Evolutionary conservation across 2,797 vertebrate genomes (phyloP).

Genomic region (Enteromius thamalakanensis): DNA sequence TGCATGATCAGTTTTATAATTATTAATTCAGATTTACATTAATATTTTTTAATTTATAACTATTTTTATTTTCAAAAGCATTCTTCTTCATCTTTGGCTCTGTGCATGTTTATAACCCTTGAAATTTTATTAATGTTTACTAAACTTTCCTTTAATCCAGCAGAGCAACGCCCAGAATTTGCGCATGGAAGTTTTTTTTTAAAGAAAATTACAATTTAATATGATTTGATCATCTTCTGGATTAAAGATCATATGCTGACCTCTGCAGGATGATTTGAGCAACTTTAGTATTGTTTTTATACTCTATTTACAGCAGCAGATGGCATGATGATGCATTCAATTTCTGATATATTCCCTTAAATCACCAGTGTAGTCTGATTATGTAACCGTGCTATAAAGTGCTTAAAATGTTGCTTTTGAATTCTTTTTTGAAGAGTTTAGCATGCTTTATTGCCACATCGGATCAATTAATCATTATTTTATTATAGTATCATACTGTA

Average conservation of each 20-base stretch:
- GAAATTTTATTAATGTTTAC: background rate
- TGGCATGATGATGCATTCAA: constrained; percentile 1
- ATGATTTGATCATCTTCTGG: constrained; percentile 13
- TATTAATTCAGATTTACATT: background rate
- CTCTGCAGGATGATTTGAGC: constrained; percentile 64
- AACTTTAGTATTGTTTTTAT: constrained; percentile 48
- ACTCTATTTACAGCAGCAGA: constrained; percentile 28
- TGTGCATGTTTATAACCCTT: background rate
- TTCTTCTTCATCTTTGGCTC: background rate
- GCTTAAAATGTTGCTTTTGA: background rate
- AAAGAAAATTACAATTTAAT: constrained; percentile 10
- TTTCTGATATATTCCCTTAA: background rate
- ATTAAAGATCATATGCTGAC: constrained; percentile 68
- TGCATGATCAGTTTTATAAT: background rate
- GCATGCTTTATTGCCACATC: background rate
- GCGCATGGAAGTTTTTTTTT: background rate
- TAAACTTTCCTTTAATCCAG: background rate
- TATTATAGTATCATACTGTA: background rate
- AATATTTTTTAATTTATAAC: background rate
- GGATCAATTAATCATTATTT: background rate
- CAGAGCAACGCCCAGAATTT: background rate
- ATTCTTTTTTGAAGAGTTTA: background rate
- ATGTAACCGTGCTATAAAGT: background rate
- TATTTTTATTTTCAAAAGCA: background rate
- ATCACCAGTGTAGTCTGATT: background rate